phyloP scores from a whole-genome alignment of 1,140 invertebrate species.

The Zaprionus gabonicus region DNA sequence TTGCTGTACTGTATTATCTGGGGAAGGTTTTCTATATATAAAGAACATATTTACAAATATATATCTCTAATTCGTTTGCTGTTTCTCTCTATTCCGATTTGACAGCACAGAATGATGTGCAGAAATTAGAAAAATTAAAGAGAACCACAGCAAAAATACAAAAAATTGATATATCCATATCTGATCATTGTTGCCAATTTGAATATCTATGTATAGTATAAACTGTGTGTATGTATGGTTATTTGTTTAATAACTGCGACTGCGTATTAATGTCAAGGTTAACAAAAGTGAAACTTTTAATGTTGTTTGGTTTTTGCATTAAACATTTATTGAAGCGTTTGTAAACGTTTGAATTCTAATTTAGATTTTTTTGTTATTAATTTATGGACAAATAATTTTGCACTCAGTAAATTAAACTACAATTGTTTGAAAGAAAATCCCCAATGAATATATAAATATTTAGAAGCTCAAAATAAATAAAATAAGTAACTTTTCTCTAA shows the following conservation, averaged over 20 bases:
- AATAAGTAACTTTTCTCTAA: background rate
- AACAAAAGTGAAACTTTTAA: constrained; percentile 37
- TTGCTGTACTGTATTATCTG: background rate
- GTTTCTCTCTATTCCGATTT: constrained; percentile 17
- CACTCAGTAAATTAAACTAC: background rate
- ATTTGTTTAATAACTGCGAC: constrained; percentile 30
- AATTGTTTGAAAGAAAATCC: background rate
- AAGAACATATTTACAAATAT: background rate
- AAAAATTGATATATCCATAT: constrained; percentile 40
- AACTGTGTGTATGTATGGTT: background rate
- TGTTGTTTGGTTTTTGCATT: background rate
- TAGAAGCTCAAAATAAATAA: background rate
- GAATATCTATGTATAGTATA: constrained; percentile 10
- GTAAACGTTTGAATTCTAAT: background rate
- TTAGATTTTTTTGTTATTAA: background rate
- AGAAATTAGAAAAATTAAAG: constrained; percentile 34
- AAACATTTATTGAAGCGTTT: constrained; percentile 4
- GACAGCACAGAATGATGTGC: constrained; percentile 39
- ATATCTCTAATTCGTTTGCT: too few species aligned
- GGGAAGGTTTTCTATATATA: background rate
- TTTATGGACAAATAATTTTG: background rate
- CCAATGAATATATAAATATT: background rate
- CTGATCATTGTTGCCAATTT: constrained; percentile 40
- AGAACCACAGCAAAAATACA: constrained; percentile 18
- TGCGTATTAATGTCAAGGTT: constrained; percentile 44